Conservation (phyloP, 2,113 vertebrate genomes). For the Equus przewalskii region DNA sequence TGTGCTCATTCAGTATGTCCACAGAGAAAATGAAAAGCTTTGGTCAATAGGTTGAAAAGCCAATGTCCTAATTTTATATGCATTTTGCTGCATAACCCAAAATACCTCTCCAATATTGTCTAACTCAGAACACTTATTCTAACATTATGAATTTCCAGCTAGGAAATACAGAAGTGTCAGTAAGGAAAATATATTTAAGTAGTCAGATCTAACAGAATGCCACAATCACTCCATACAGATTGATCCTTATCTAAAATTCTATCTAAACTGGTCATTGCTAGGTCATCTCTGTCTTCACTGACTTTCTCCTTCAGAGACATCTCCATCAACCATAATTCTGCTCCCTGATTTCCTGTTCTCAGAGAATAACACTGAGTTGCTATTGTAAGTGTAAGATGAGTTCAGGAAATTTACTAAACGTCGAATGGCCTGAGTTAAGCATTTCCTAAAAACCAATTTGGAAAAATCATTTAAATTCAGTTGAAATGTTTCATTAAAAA, state of each 20-base stretch:
- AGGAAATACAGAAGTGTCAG: not conserved
- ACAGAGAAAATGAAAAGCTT: not conserved
- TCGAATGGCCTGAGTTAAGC: slow-evolving; percentile 45
- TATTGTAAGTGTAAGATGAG: slow-evolving; percentile 38
- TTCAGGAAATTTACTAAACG: slow-evolving; percentile 41
- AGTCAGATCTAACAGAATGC: not conserved
- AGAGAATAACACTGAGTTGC: slow-evolving; percentile 18
- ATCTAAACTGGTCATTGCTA: slow-evolving; percentile 30
- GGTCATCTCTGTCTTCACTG: not conserved
- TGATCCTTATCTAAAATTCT: slow-evolving; percentile 28
- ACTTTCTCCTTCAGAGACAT: slow-evolving; percentile 47
- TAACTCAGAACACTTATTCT: not conserved
- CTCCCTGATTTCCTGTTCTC: slow-evolving; percentile 23
- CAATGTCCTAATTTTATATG: not conserved
- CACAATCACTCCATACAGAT: not conserved
- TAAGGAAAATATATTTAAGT: not conserved
- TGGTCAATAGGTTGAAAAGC: not conserved
- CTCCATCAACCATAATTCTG: not conserved
- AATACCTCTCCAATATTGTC: not conserved
- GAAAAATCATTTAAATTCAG: slow-evolving; percentile 63
- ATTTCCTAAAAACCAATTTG: slow-evolving; percentile 66
- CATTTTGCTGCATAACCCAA: not conserved
- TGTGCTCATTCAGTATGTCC: not conserved
- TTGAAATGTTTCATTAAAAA: slow-evolving; percentile 18
- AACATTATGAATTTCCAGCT: not conserved